Conservation (phyloP, 2,113 vertebrate genomes). For the Petrocephalus zakoni region DNA sequence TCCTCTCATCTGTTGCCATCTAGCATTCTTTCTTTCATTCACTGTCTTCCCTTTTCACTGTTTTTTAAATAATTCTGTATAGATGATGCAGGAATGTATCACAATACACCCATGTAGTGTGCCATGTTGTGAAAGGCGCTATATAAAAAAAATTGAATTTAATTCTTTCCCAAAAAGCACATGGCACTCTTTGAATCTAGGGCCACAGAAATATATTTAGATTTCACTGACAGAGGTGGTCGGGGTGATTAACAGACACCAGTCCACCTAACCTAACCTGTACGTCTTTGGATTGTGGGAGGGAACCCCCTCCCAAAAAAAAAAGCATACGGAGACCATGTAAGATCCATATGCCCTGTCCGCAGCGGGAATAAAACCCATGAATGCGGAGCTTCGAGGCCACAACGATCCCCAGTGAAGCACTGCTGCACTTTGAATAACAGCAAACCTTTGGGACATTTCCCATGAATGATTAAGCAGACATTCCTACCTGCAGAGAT, state of each 20-base stretch:
- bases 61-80: not conserved
- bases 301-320: not conserved
- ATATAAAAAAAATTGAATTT: not conserved
- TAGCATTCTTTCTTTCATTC: not conserved
- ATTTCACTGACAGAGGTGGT: not conserved
- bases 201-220: not conserved
- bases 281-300: not conserved
- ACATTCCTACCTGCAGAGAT: not conserved
- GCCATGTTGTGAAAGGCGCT: not conserved
- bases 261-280: not conserved
- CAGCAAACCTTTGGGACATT: not conserved
- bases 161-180: not conserved
- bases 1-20: not conserved
- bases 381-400: not conserved
- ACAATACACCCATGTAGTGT: not conserved
- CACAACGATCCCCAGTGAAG: not conserved
- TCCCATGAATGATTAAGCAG: not conserved
- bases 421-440: not conserved
- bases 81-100: not conserved
- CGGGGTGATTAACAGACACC: not conserved
- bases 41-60: not conserved
- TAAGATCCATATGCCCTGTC: not conserved
- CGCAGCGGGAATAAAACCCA: not conserved
- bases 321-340: not conserved
- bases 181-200: not conserved